Conservation (phyloP, 1,140 invertebrate species). For the Panagrolaimus sp. region DNA sequence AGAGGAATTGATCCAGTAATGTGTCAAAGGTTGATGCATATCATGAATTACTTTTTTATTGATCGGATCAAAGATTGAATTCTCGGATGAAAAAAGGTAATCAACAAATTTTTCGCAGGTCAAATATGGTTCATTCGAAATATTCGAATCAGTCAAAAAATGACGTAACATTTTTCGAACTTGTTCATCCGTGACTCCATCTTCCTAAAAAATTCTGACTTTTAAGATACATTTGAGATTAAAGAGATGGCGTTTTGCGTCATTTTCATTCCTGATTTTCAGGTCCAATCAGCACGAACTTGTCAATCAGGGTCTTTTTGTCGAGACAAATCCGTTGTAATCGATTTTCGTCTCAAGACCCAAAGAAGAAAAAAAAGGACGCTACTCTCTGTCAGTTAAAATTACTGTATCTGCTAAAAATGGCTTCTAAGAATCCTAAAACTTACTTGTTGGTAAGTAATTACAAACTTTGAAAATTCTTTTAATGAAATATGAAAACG, state of each 20-base stretch:
- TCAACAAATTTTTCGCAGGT: conserved; percentile 49
- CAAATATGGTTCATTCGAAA: conserved; percentile 36
- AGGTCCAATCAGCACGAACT: too few species aligned
- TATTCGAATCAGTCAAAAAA: too few species aligned
- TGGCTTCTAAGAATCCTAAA: too few species aligned
- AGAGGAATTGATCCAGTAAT: conserved; percentile 96
- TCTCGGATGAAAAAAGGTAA: conserved; percentile 53
- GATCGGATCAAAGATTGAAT: conserved; percentile 54
- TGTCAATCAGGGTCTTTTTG: conserved; percentile 35
- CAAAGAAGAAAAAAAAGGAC: too few species aligned
- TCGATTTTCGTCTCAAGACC: too few species aligned
- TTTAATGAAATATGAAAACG: too few species aligned
- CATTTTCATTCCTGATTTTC: neutral
- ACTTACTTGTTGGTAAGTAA: too few species aligned
- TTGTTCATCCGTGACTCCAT: conserved; percentile 38
- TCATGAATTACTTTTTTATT: conserved; percentile 74
- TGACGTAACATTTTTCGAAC: conserved; percentile 18
- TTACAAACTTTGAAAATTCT: too few species aligned
- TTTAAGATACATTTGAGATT: conserved; percentile 16
- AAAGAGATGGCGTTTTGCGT: conserved; percentile 31
- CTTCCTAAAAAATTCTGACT: conserved; percentile 34
- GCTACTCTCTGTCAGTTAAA: too few species aligned
- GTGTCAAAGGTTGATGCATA: conserved; percentile 83
- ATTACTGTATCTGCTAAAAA: too few species aligned
- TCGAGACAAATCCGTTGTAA: too few species aligned